Evolutionary conservation across 37 sponge, comb jelly and placozoan species (phyloP).

Genomic region (Eunapius fragilis): DNA sequence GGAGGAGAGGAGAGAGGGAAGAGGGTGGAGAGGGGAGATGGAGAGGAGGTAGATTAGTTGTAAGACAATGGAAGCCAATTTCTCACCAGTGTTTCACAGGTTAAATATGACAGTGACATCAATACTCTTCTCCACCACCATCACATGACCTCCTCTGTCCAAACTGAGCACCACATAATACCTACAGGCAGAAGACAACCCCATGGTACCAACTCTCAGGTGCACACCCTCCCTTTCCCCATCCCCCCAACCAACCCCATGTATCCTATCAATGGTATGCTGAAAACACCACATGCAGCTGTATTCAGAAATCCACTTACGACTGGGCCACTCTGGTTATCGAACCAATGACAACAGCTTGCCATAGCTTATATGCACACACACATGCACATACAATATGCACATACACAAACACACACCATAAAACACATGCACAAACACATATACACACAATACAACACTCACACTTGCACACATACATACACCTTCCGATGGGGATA

Average conservation of each 20-base stretch:
- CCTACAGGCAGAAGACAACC: background rate
- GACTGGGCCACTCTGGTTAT: too few species aligned
- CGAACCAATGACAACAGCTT: too few species aligned
- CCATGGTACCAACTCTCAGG: too few species aligned
- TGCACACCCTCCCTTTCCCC: too few species aligned
- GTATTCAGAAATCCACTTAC: too few species aligned
- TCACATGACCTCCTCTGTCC: constrained; percentile 29
- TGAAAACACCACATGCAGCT: background rate
- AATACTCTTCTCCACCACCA: constrained; percentile 23
- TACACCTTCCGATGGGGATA: constrained; percentile 33
- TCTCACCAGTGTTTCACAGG: constrained; percentile 67
- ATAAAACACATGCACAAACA: background rate
- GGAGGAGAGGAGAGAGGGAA: background rate
- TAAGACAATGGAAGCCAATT: background rate
- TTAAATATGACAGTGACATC: constrained; percentile 65
- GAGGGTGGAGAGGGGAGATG: too few species aligned
- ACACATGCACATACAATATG: background rate
- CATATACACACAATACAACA: background rate
- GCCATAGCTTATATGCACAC: background rate
- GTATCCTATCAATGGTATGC: background rate
- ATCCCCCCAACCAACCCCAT: too few species aligned
- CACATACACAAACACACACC: too few species aligned
- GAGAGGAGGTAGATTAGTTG: background rate
- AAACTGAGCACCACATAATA: constrained; percentile 36
- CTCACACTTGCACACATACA: background rate